Evolutionary conservation across 35 echinoderm and acorn worm genomes (phyloP).

Genomic region (Patiria miniata): DNA sequence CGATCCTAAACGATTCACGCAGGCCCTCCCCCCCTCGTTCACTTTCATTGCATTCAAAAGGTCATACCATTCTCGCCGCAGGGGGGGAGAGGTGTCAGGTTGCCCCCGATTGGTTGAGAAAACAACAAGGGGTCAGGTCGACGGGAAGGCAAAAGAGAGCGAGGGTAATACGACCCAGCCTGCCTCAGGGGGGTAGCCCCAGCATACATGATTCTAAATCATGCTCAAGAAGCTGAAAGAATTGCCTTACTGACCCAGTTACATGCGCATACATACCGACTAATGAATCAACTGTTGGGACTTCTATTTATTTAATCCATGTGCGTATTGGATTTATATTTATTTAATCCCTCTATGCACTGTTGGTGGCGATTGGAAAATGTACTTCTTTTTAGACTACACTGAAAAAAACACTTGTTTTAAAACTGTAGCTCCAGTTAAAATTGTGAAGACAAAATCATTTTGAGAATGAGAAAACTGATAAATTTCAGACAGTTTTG

Average conservation of each 20-base stretch:
- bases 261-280: neutral
- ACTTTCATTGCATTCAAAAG: slow-evolving; percentile 24
- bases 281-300: too few species aligned
- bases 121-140: slow-evolving; percentile 20
- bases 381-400: too few species aligned
- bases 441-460: too few species aligned
- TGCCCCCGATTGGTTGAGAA: slow-evolving; percentile 18
- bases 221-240: neutral
- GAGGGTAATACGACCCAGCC: neutral
- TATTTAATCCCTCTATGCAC: too few species aligned
- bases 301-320: too few species aligned
- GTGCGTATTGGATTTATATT: too few species aligned
- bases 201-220: neutral
- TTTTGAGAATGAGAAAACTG: too few species aligned
- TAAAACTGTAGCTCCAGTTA: too few species aligned
- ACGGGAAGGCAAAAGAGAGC: neutral
- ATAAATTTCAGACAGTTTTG: too few species aligned
- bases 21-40: neutral
- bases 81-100: slow-evolving; percentile 18
- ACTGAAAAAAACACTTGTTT: too few species aligned
- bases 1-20: neutral
- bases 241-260: neutral
- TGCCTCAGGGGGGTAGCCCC: neutral
- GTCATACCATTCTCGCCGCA: slow-evolving; percentile 23
- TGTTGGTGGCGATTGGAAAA: too few species aligned